Percentiles rank a stretch among this genome's conserved stretches.
Evolutionary conservation across 2,888 invertebrate species (phyloP).

Genomic region (Agrotis puta): DNA sequence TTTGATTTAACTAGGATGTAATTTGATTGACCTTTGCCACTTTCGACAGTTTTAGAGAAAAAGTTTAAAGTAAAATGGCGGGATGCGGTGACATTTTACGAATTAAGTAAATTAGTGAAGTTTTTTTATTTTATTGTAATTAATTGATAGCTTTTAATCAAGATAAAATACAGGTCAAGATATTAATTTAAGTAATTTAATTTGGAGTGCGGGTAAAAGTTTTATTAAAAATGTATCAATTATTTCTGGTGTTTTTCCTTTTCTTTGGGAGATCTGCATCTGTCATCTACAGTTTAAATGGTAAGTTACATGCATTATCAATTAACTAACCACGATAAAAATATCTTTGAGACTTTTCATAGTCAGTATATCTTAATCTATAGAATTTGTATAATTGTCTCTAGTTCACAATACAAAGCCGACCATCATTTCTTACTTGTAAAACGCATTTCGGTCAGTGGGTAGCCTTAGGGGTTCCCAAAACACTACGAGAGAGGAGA

Average conservation of each 20-base stretch:
- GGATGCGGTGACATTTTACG: background rate
- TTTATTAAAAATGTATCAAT: constrained; percentile 39
- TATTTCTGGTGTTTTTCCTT: constrained; percentile 36
- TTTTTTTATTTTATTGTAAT: background rate
- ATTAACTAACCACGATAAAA: no score
- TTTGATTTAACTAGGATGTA: background rate
- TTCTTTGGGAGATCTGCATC: constrained; percentile 50
- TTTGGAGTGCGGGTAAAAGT: background rate
- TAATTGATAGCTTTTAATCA: background rate
- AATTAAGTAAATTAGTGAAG: background rate
- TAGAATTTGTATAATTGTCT: no score
- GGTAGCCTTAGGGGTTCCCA: no score
- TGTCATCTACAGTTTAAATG: constrained; percentile 64
- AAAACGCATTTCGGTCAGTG: no score
- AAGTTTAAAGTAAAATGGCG: constrained; percentile 4
- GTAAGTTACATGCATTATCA: constrained; percentile 52
- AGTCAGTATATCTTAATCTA: no score
- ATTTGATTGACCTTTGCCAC: background rate
- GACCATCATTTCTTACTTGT: no score
- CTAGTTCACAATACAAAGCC: no score
- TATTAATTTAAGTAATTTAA: background rate
- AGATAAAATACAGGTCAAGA: background rate
- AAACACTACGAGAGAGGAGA: no score
- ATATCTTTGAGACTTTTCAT: no score
- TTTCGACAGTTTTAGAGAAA: constrained; percentile 4